Evolutionary conservation across 2,888 invertebrate genomes (phyloP), one percentile per base, ranked within the genome.

Genomic region (Drosophila peninsularis): DNA sequence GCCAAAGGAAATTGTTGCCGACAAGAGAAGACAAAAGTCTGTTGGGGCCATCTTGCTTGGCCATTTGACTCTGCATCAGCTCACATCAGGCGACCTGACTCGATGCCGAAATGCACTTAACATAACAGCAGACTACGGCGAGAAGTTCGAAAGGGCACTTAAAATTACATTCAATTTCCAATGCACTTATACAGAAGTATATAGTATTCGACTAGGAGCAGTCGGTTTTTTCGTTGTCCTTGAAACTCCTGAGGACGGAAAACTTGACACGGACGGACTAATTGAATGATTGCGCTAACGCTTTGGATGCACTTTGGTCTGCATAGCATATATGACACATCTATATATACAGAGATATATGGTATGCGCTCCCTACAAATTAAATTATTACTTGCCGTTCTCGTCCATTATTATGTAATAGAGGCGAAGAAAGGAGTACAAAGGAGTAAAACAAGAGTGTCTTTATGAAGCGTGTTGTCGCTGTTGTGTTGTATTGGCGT

Each of bases 321-420:
- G 47, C 32, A 47, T 47, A 30, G 32, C 47, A 47, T 47, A 32
- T 14, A 10, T 17, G n/a, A 37, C 19, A 49, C 30, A 47, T 9
- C 34, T n/a, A 19, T 19, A 58, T 32, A 37, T 4, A 45, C 5
- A 11, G 17, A 39, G 27, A 39, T 24, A 19, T 41, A 11, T 17
- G 24, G 19, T 2, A 4, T 17, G 30, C 11, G 52, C 52, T 36
- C 7, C 30, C 32, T 50, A 17, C 37, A 42, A 39, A 24, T 68
- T 44, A 64, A 39, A 45, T 53, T 70, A 75, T 75, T 84, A 87
- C 85, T 85, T 87, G 87, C 85, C 87, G 47, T 74, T 80, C 49
- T 85, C 87, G 74, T 85, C 85, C 85, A 85, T 87, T 71, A 60
- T 81, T 60, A 75, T 64, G 47, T 61, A 64, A 70, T 64, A 47